Conservation (phyloP, 2,888 invertebrate genomes). For the Stenurella melanura region DNA sequence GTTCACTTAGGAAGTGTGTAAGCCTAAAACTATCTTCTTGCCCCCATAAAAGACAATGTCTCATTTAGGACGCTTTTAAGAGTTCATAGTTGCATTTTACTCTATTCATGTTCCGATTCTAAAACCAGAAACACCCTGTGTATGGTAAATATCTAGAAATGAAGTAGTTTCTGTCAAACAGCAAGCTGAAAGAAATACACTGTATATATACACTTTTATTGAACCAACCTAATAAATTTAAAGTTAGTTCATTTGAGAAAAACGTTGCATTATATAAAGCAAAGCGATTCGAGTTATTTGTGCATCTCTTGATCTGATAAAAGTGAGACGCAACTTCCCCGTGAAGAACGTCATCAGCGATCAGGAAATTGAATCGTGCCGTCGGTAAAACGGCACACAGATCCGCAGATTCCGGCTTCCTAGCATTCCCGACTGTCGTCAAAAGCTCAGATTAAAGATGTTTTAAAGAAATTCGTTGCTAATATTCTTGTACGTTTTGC, state of each 20-base stretch:
- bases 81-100: no score
- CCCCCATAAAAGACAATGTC: no score
- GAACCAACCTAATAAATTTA: background rate
- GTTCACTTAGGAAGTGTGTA: no score
- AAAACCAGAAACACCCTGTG: no score
- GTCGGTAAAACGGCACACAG: conserved; percentile 29
- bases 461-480: background rate
- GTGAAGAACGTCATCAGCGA: conserved; percentile 23
- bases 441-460: conserved; percentile 18
- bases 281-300: conserved; percentile 15
- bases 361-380: conserved; percentile 36
- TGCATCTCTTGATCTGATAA: conserved; percentile 16
- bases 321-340: conserved; percentile 17
- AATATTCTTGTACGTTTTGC: conserved; percentile 10
- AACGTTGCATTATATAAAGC: background rate
- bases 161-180: no score
- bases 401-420: conserved; percentile 28
- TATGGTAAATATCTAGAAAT: no score
- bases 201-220: background rate
- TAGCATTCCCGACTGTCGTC: conserved; percentile 4
- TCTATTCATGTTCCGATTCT: no score
- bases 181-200: background rate
- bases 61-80: no score
- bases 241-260: conserved; percentile 5
- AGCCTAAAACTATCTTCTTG: no score